Percentiles rank a stretch among this genome's conserved stretches.
phyloP scores from a whole-genome alignment of 2,113 vertebrate species.

The Melospiza melodia region DNA sequence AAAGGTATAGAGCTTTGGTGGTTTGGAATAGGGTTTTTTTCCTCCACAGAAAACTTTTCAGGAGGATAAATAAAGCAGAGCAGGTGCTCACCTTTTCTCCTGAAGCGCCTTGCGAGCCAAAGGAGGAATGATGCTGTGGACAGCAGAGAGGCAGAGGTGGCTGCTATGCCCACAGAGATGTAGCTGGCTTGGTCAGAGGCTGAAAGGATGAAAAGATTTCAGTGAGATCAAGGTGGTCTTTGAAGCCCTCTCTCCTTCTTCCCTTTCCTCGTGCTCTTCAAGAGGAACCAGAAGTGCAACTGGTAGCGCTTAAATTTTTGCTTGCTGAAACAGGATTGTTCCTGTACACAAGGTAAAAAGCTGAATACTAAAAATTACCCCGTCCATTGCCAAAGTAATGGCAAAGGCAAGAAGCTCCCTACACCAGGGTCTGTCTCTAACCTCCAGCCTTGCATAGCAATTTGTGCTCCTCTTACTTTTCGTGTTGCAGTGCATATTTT shows the following conservation, averaged over 20 bases:
- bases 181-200: conserved; percentile 20
- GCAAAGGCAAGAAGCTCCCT: background rate
- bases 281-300: background rate
- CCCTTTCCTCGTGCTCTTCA: background rate
- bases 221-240: background rate
- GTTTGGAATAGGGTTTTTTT: background rate
- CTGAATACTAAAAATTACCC: background rate
- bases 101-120: conserved; percentile 62
- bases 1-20: background rate
- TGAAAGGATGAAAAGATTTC: conserved; percentile 8
- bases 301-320: background rate
- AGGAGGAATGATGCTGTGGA: conserved; percentile 28
- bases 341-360: background rate
- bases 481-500: background rate
- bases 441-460: background rate
- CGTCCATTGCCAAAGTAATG: background rate
- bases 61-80: background rate
- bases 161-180: conserved; percentile 25
- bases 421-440: background rate
- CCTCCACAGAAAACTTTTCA: background rate
- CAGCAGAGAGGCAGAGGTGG: conserved; percentile 41
- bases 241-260: background rate
- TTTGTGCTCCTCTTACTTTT: background rate
- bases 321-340: background rate
- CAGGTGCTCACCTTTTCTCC: conserved; percentile 63